Base-by-base conservation (phyloP, 2,113 vertebrate genomes). In the Pluvianellus socialis region DNA sequence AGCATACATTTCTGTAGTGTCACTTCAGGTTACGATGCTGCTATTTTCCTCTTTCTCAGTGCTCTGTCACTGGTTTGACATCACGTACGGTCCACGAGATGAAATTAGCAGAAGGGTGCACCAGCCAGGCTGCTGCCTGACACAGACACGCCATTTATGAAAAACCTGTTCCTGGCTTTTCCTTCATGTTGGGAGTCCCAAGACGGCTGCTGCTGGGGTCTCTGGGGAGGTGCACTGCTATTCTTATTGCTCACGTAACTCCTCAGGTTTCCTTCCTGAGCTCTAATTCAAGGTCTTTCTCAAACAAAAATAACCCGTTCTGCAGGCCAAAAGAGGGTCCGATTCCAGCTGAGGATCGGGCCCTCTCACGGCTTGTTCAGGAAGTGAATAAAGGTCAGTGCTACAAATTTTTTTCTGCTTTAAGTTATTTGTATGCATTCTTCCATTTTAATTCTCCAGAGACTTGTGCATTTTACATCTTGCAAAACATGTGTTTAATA, bases 371-470 rank as follows among this genome's bases (percentile, higher is more conserved):
- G n/a, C 63, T 71, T 56, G 13, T 40, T 42, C 42, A 75, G 24
- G 23, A 59, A 58, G 75, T 19, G 45, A 72, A 44, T 7, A 55
- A 68, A 81, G 40, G 88, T 44, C 68, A 79, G 68, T 87, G 33
- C 65, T 83, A 30, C 75, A 77, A 38, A 16, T 68, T 92, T 88
- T n/a, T 67, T 72, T 91, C 77, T 76, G 66, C 42, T 89, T 79
- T 50, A 45, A 90, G 92, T 66, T 6, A 87, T 92, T 79, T 95
- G 40, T 76, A 47, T 79, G 58, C 10, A 0, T 87, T 59, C 66
- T 91, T 65, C 33, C 49, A 45, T 38, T 68, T 79, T 19, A 84
- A 33, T 47, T 87, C 74, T 88, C 55, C 32, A 28, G 65, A 49
- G 62, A 21, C 5, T 21, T 13, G 4, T 28, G 53, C 20, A 8